These are phyloP conservation scores for Macrosiphum euphorbiae DNA, from an alignment of 2,888 invertebrate species.

Conservation along the genomic window DNA sequence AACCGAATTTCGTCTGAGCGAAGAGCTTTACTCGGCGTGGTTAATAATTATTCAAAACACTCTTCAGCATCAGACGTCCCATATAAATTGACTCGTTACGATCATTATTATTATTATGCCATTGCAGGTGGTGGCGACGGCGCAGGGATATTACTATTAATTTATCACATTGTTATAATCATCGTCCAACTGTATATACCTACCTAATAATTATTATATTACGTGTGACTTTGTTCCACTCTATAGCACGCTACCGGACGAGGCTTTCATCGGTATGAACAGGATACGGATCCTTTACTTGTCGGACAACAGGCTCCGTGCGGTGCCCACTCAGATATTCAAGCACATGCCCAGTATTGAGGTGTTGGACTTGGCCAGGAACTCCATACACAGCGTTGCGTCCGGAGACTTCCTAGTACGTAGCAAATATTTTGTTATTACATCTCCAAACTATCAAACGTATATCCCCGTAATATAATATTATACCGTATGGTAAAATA, in stretches of 20 bases:
- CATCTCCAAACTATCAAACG: no score
- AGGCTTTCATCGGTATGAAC: slow-evolving; percentile 82
- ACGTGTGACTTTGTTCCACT: background rate
- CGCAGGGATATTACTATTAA: background rate
- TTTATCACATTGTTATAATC: background rate
- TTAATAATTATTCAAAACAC: background rate
- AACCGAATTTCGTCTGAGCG: background rate
- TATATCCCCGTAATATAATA: background rate
- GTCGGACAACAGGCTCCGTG: slow-evolving; percentile 82
- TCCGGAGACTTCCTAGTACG: slow-evolving; percentile 83
- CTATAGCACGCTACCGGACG: slow-evolving; percentile 79
- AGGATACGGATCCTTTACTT: slow-evolving; percentile 83
- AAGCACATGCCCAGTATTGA: slow-evolving; percentile 82
- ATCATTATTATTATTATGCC: background rate
- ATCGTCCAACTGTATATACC: background rate
- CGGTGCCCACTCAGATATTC: slow-evolving; percentile 83
- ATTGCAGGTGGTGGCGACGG: background rate
- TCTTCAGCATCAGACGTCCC: background rate
- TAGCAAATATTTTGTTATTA: slow-evolving; percentile 11
- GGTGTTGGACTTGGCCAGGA: slow-evolving; percentile 86
- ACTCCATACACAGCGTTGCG: slow-evolving; percentile 81
- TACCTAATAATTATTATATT: background rate
- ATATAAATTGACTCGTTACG: background rate
- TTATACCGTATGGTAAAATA: no score
- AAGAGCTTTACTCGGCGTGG: background rate